These are phyloP conservation scores for Rhineura floridana DNA, from an alignment of 2,113 vertebrate genomes.

Conservation along the genomic window DNA sequence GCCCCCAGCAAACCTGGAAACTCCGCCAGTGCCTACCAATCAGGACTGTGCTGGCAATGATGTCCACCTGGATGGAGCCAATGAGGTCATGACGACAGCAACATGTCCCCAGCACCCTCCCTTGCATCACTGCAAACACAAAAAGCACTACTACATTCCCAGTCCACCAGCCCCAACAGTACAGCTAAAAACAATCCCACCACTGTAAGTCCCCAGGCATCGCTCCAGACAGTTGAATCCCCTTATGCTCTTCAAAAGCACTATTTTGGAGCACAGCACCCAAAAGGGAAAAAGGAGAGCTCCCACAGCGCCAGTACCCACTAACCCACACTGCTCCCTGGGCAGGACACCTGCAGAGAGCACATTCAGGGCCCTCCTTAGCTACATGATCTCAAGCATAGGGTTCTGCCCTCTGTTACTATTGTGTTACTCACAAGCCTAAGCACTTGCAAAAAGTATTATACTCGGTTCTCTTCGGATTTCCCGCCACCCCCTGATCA, in stretches of 20 bases:
- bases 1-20: neutral
- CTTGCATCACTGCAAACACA: neutral
- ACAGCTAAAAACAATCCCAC: neutral
- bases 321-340: no score
- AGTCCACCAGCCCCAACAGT: neutral
- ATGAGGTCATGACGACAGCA: no score
- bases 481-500: neutral
- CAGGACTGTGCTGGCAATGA: neutral
- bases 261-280: neutral
- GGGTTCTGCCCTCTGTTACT: no score
- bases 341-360: no score
- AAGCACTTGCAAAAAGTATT: neutral
- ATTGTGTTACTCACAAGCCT: no score
- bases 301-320: neutral
- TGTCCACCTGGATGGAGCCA: no score
- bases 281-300: neutral
- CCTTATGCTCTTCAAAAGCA: neutral
- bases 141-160: neutral
- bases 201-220: neutral
- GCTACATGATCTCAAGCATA: no score
- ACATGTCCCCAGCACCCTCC: neutral
- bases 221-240: neutral
- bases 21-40: neutral
- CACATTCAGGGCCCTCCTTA: no score
- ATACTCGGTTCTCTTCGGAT: neutral